phyloP scores from a whole-genome alignment of 2,113 vertebrate species.

The Microcebus tavaratra region DNA sequence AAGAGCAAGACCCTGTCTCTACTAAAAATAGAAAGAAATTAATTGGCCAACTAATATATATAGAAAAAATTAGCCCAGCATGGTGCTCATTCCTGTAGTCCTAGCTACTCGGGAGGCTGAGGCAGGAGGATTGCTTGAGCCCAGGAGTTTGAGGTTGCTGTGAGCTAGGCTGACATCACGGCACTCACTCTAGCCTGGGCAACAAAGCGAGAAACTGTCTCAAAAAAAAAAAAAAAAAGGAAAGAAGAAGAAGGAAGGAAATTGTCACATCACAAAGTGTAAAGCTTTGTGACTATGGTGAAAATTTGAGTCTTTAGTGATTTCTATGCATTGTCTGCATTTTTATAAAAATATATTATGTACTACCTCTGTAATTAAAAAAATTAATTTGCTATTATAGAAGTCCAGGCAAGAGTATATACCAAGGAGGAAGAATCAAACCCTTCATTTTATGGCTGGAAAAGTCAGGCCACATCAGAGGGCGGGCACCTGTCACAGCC shows the following conservation, averaged over 20 bases:
- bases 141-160: neutral
- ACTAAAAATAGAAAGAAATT: too few relatives aligned
- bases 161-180: neutral
- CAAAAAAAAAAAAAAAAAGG: neutral
- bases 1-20: too few relatives aligned
- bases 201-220: neutral
- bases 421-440: neutral
- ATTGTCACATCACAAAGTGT: neutral
- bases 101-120: neutral
- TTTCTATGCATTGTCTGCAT: neutral
- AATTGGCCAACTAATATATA: too few relatives aligned
- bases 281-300: neutral
- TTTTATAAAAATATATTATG: neutral
- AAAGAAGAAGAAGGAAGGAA: neutral
- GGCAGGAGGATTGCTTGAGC: too few relatives aligned
- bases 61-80: too few relatives aligned
- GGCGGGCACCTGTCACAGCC: neutral
- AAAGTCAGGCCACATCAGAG: neutral
- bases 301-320: neutral
- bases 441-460: neutral
- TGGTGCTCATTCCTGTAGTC: too few relatives aligned
- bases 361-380: neutral
- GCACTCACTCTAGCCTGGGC: neutral
- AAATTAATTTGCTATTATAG: neutral
- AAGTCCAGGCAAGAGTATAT: neutral